Percentiles rank a stretch among this genome's conserved stretches.
Conservation (phyloP, 2,888 invertebrate species). For the Mimas tiliae region DNA sequence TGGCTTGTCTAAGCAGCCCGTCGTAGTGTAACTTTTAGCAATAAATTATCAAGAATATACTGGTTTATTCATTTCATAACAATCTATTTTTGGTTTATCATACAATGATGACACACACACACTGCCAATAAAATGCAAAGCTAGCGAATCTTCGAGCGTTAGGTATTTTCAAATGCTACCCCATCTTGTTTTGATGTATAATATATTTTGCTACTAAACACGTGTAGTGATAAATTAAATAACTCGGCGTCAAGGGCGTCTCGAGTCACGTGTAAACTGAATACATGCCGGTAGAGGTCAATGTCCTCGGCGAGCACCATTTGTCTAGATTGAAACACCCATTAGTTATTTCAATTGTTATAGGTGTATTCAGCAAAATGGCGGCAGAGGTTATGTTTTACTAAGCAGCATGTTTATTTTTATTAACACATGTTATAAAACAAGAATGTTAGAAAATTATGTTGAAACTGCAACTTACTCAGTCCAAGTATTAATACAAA, state of each 20-base stretch:
- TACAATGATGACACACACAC: not conserved
- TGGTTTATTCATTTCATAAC: not conserved
- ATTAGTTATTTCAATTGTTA: not conserved
- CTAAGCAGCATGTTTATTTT: not conserved
- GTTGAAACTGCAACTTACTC: not conserved
- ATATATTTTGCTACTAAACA: slow-evolving; percentile 4
- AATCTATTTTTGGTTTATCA: slow-evolving; percentile 6
- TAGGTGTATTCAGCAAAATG: not conserved
- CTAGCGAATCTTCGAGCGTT: not conserved
- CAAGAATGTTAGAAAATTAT: not conserved
- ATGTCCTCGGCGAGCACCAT: not conserved
- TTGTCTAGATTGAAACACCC: not conserved
- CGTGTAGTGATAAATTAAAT: slow-evolving; percentile 4
- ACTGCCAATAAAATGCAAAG: not conserved
- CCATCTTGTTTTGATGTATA: not conserved
- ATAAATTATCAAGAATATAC: slow-evolving; percentile 10
- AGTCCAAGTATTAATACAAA: not conserved
- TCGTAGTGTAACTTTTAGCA: slow-evolving; percentile 69
- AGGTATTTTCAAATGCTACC: not conserved
- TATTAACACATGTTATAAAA: not conserved
- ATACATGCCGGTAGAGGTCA: slow-evolving; percentile 1
- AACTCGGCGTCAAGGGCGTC: not conserved
- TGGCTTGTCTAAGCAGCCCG: slow-evolving; percentile 94
- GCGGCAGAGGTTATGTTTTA: not conserved
- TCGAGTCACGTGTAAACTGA: not conserved